These are phyloP conservation scores for Paramuricea clavata DNA, from an alignment of 92 coral and sea anemone genomes.

Conservation along the genomic window DNA sequence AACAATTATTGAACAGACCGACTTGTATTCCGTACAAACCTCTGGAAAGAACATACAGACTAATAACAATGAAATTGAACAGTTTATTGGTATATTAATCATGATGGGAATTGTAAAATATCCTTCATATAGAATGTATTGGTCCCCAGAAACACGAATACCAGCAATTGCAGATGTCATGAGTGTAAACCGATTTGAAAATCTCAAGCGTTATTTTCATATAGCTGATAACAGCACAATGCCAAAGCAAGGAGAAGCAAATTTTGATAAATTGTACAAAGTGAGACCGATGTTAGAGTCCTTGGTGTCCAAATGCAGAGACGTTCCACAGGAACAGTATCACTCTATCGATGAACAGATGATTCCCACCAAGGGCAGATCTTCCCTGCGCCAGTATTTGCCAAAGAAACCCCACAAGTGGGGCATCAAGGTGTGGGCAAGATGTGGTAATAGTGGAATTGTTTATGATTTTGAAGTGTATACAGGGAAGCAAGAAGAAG, in stretches of 20 bases:
- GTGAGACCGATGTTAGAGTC: slow-evolving; percentile 47
- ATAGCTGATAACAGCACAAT: slow-evolving; percentile 36
- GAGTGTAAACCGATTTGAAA: slow-evolving; percentile 44
- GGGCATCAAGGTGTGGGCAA: slow-evolving; percentile 40
- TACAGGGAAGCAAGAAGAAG: slow-evolving; percentile 22
- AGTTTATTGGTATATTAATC: slow-evolving; percentile 32
- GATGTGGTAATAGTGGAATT: slow-evolving; percentile 26
- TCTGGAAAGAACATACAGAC: slow-evolving; percentile 29
- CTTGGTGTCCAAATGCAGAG: slow-evolving; percentile 30
- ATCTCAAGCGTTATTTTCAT: slow-evolving; percentile 47
- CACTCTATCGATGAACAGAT: slow-evolving; percentile 54
- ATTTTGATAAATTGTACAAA: slow-evolving; percentile 37
- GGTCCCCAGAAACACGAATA: slow-evolving; percentile 35
- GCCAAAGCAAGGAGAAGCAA: slow-evolving; percentile 10
- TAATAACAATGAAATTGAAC: slow-evolving; percentile 35
- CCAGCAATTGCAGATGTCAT: slow-evolving; percentile 45
- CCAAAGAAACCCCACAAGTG: slow-evolving; percentile 28
- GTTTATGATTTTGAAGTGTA: slow-evolving; percentile 51
- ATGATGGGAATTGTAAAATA: slow-evolving; percentile 46
- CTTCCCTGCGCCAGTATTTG: no score
- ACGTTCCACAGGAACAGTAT: slow-evolving; percentile 41
- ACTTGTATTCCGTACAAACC: slow-evolving; percentile 36
- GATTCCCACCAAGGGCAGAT: no score
- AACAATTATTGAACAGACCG: slow-evolving; percentile 38
- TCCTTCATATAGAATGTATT: slow-evolving; percentile 51